A percentile compares a stretch with the other conserved stretches of the same genome.
Conservation (phyloP, 2,797 vertebrate genomes). For the Gymnoscopelus microlampas region DNA sequence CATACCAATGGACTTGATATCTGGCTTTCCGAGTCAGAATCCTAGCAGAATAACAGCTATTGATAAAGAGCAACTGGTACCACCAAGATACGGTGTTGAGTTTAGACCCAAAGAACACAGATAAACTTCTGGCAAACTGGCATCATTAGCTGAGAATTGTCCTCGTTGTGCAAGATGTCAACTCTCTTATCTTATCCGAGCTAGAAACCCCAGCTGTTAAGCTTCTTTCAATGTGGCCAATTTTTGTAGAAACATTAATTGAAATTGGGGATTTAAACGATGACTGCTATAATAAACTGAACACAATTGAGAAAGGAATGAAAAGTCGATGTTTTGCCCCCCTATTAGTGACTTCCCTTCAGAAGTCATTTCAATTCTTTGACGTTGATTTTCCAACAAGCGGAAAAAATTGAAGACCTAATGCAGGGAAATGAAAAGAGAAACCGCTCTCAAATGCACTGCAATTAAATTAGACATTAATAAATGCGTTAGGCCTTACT, state of each 20-base stretch:
- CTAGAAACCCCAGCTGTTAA: conserved; percentile 19
- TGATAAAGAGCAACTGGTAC: conserved; percentile 26
- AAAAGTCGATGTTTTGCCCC: conserved; percentile 30
- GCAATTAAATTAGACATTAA: conserved; percentile 75
- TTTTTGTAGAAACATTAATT: conserved; percentile 33
- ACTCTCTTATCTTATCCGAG: conserved; percentile 55
- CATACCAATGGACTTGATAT: conserved; percentile 28
- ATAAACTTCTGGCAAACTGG: conserved; percentile 55
- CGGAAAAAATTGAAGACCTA: conserved; percentile 48
- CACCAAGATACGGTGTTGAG: conserved; percentile 35
- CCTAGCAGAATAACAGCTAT: conserved; percentile 10
- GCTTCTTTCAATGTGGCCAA: conserved; percentile 37
- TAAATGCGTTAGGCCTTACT: conserved; percentile 70
- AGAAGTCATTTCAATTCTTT: conserved; percentile 58
- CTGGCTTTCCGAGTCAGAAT: conserved; percentile 34
- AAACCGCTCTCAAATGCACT: conserved; percentile 49
- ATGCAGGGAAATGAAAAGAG: conserved; percentile 69
- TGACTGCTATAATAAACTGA: conserved; percentile 53
- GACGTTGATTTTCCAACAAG: conserved; percentile 50
- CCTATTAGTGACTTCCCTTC: conserved; percentile 61
- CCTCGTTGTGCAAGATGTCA: conserved; percentile 62
- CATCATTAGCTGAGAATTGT: conserved; percentile 54
- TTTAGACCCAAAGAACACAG: conserved; percentile 39
- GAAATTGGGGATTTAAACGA: conserved; percentile 52
- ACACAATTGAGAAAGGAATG: conserved; percentile 35